These are phyloP conservation scores for Plagodis pulveraria DNA, from an alignment of 2,888 invertebrate genomes.

Conservation along the genomic window DNA sequence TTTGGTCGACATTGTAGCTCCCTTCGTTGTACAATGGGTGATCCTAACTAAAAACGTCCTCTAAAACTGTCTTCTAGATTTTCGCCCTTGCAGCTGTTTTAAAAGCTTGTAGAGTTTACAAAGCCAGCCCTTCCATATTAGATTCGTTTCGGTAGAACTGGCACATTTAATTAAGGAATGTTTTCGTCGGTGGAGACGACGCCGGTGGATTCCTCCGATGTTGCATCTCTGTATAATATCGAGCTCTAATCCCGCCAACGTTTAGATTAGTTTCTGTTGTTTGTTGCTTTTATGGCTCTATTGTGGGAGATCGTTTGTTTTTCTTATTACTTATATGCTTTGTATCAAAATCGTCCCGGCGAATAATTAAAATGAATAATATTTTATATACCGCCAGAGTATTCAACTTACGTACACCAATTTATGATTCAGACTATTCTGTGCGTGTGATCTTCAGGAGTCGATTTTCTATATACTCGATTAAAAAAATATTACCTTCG, in stretches of 20 bases:
- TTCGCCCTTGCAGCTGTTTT: no score
- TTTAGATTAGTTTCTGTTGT: constrained; percentile 44
- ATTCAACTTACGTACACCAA: no score
- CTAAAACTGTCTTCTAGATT: no score
- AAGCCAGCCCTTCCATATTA: constrained; percentile 50
- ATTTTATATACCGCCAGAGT: no score
- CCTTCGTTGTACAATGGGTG: no score
- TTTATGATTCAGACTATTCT: no score
- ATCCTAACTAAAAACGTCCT: no score
- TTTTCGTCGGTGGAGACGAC: constrained; percentile 55
- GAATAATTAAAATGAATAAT: no score
- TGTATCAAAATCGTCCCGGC: background rate
- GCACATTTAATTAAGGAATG: constrained; percentile 72
- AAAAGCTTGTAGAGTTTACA: background rate
- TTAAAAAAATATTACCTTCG: no score
- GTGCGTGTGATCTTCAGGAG: no score
- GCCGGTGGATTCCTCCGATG: constrained; percentile 46
- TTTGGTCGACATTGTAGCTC: no score
- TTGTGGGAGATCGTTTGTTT: constrained; percentile 3
- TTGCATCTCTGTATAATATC: constrained; percentile 57
- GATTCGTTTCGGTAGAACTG: constrained; percentile 54
- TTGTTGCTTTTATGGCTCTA: constrained; percentile 19
- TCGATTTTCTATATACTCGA: no score
- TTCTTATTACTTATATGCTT: background rate
- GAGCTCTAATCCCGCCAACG: constrained; percentile 42